Conservation (phyloP, 2,797 vertebrate species). For the Lithobates pipiens region DNA sequence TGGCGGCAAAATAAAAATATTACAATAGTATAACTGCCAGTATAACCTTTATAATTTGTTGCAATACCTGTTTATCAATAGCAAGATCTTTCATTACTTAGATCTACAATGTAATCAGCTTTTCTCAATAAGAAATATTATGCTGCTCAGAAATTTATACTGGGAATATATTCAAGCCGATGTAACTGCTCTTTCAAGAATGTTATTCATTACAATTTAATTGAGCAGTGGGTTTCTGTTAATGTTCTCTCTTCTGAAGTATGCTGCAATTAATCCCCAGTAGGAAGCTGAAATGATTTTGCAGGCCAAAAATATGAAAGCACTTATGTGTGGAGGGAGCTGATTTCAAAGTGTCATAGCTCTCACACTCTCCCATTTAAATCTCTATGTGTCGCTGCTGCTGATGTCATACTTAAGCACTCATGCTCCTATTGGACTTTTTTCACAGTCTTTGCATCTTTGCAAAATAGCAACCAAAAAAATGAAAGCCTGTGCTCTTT, state of each 20-base stretch:
- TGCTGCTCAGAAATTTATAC: not conserved
- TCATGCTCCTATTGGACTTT: slow-evolving; percentile 9
- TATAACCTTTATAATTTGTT: too few species aligned
- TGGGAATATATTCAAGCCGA: not conserved
- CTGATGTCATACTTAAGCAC: slow-evolving; percentile 30
- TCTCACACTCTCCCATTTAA: slow-evolving; percentile 39
- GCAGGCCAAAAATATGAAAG: slow-evolving; percentile 48
- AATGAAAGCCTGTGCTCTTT: slow-evolving; percentile 13
- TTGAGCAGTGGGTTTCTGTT: slow-evolving; percentile 37
- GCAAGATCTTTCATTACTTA: too few species aligned
- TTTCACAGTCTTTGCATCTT: not conserved
- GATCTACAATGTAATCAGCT: not conserved
- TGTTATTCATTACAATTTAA: slow-evolving; percentile 42
- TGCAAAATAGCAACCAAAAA: slow-evolving; percentile 11
- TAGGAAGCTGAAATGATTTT: slow-evolving; percentile 16
- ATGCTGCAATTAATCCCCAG: slow-evolving; percentile 23
- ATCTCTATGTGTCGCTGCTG: not conserved
- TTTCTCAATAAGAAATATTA: not conserved
- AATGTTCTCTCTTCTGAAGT: slow-evolving; percentile 32
- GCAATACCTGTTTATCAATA: too few species aligned
- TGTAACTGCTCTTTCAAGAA: not conserved
- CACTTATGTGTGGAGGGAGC: slow-evolving; percentile 16
- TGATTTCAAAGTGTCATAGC: slow-evolving; percentile 17
- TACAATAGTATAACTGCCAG: too few species aligned
- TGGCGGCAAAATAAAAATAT: too few species aligned